Evolutionary conservation across 2,113 vertebrate genomes (phyloP).

Genomic region (Pluvianellus socialis): DNA sequence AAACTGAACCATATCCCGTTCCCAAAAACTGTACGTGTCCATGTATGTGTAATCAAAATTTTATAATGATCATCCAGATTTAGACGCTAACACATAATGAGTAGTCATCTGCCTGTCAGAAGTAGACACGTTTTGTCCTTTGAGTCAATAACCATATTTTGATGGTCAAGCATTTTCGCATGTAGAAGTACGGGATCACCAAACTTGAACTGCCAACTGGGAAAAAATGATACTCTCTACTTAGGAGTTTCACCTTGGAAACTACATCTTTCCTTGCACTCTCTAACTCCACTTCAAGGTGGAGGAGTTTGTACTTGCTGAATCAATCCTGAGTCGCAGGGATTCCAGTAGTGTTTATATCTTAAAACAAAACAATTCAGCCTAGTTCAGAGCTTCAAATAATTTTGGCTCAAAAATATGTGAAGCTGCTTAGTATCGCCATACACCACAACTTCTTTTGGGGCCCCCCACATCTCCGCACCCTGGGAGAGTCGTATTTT

Average conservation of each 20-base stretch:
- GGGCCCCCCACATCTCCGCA: neutral
- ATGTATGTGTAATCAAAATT: neutral
- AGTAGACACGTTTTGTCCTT: neutral
- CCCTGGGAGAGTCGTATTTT: neutral
- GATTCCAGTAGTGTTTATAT: neutral
- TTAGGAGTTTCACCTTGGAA: neutral
- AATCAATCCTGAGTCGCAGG: neutral
- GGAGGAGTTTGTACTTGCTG: neutral
- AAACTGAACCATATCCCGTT: neutral
- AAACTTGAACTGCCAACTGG: neutral
- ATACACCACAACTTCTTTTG: neutral
- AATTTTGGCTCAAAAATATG: neutral
- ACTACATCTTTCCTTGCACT: neutral
- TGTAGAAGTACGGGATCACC: neutral
- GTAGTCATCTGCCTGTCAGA: neutral
- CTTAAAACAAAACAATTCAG: neutral
- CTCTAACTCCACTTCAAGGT: neutral
- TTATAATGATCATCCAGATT: neutral
- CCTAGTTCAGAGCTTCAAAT: neutral
- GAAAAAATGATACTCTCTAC: neutral
- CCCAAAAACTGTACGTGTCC: neutral
- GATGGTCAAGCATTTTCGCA: neutral
- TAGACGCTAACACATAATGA: neutral
- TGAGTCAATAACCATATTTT: neutral
- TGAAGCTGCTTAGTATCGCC: neutral